phyloP scores from a whole-genome alignment of 2,888 invertebrate species.

The Stenichneumon culpator region DNA sequence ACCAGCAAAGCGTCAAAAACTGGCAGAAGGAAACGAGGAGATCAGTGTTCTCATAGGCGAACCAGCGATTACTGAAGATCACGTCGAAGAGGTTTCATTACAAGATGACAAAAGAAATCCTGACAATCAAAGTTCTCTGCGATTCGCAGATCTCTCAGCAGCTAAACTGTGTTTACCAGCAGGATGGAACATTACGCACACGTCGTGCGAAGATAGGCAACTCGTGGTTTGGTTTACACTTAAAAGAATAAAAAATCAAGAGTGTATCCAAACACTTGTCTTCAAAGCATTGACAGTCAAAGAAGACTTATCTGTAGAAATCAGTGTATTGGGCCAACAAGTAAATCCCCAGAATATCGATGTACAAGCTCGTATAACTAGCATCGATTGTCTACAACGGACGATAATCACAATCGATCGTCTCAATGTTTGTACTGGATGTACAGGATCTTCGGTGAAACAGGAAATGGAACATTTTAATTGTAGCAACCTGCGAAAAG shows the following conservation, averaged over 20 bases:
- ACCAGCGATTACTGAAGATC: too few species aligned
- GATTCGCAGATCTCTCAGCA: too few species aligned
- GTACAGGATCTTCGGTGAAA: conserved; percentile 5
- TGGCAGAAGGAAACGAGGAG: too few species aligned
- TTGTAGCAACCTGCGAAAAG: conserved; percentile 12
- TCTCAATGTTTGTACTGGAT: conserved; percentile 16
- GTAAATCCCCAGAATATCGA: neutral
- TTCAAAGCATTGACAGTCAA: conserved; percentile 15
- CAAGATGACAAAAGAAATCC: too few species aligned
- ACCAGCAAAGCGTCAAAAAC: too few species aligned
- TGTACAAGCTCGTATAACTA: neutral
- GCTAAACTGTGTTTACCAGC: too few species aligned
- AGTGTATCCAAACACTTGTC: neutral
- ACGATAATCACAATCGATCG: neutral
- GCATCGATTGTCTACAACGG: neutral
- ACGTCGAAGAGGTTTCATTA: too few species aligned
- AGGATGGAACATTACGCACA: conserved; percentile 5
- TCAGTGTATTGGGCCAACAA: conserved; percentile 6
- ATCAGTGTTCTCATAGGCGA: too few species aligned
- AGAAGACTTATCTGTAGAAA: conserved; percentile 9
- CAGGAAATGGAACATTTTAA: neutral
- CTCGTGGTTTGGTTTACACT: neutral
- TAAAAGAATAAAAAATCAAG: neutral
- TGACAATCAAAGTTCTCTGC: too few species aligned
- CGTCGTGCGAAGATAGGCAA: neutral